Base-by-base conservation (phyloP, 2,113 vertebrate species). In the Romanogobio albipinnatus region DNA sequence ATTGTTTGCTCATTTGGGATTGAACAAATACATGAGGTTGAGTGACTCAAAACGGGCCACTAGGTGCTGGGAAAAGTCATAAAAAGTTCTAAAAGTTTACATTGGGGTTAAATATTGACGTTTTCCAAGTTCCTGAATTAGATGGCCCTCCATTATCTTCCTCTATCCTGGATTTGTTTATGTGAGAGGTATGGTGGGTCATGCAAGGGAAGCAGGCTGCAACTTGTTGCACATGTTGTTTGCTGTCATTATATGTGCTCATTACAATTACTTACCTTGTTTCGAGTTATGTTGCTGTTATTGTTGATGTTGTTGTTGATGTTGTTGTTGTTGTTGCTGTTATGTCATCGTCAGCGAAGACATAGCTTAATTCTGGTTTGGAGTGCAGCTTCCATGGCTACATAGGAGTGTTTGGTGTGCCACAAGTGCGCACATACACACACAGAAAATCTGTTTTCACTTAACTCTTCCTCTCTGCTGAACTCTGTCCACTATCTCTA, bases 1-100 rank as follows among this genome's bases (percentile, higher is more conserved):
- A 90, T 88, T 91, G 89, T 93, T 94, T 93, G 91, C 90, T 85
- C 87, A 62, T 58, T 87, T 82, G 71, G 86, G 85, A 87, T 89
- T 89, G 89, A 86, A 88, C 89, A 93, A 93, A 92, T 90, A 93
- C 86, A 92, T 90, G 90, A 90, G 87, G 87, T 90, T 91, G 91
- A 81, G 84, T 92, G 91, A 92, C 93, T 90, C 88, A 86, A 85
- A 87, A 93, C 86, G 17, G 45, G 53, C 81, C 81, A 83, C 84
- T 87, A 85, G 87, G 64, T 92, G 70, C 70, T 76, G 83, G 70
- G 45, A 84, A 74, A 24, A 45, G 66, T 70, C 47, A 51, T 84
- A 71, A 61, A 84, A 82, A 51, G 14, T n/a, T 87, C 83, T 85
- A 89, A 88, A 90, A 86, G 88, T 92, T 91, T 90, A 89, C 88